A percentile compares a stretch with the other conserved stretches of the same genome.
Evolutionary conservation across 1,140 invertebrate genomes (phyloP).

Genomic region (Diorhabda elongata): DNA sequence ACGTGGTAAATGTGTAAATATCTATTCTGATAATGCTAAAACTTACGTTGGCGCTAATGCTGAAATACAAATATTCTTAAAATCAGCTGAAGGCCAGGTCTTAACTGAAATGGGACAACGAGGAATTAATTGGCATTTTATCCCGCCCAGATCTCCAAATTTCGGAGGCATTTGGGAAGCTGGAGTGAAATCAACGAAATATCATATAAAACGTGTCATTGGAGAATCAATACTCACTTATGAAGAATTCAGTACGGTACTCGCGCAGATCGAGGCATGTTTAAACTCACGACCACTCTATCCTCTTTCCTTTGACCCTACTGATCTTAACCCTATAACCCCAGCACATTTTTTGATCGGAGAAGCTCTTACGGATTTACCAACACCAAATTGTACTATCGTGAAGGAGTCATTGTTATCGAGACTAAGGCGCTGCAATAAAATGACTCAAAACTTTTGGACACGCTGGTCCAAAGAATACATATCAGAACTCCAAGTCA

Average conservation of each 20-base stretch:
- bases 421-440: too few relatives aligned
- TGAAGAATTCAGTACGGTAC: constrained; percentile 28
- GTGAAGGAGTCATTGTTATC: too few relatives aligned
- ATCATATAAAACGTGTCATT: constrained; percentile 37
- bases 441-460: constrained; percentile 32
- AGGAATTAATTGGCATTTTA: constrained; percentile 20
- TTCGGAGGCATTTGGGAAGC: constrained; percentile 49
- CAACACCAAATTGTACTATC: constrained; percentile 4
- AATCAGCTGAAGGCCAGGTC: constrained; percentile 26
- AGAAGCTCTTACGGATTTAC: constrained; percentile 17
- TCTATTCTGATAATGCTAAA: constrained; percentile 41
- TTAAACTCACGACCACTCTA: constrained; percentile 32
- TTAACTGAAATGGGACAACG: not conserved
- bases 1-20: constrained; percentile 20
- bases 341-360: constrained; percentile 34
- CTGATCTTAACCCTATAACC: constrained; percentile 26
- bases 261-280: constrained; percentile 24
- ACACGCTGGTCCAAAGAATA: constrained; percentile 32
- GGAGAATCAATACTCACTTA: constrained; percentile 21
- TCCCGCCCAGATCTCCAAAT: constrained; percentile 40
- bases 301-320: constrained; percentile 26
- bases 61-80: constrained; percentile 43
- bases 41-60: constrained; percentile 34
- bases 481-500: constrained; percentile 22
- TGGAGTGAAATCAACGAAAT: constrained; percentile 44